These are phyloP conservation scores for Caenorhabditis sinica DNA, from an alignment of 2,888 invertebrate species.

Conservation along the genomic window DNA sequence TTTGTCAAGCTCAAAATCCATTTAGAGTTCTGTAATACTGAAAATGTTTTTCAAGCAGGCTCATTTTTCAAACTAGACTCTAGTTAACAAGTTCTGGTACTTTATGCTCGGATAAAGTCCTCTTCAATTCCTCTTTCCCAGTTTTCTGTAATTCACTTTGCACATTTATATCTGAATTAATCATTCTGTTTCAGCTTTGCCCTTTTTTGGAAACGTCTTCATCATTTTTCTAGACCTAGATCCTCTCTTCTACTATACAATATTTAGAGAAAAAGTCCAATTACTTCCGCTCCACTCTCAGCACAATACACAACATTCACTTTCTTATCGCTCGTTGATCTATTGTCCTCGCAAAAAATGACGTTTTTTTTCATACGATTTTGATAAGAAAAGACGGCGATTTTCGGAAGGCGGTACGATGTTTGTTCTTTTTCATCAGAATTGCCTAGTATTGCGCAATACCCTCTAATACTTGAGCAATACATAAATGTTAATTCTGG, in stretches of 20 bases:
- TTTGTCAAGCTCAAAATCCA: no score
- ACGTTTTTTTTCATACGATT: slow-evolving; percentile 49
- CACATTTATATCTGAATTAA: no score
- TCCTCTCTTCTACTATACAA: neutral
- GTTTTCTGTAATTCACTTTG: no score
- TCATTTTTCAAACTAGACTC: no score
- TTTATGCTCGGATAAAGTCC: no score
- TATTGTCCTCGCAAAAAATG: slow-evolving; percentile 31
- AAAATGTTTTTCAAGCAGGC: no score
- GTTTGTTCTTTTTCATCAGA: slow-evolving; percentile 35
- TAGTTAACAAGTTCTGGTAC: no score
- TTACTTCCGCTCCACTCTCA: neutral
- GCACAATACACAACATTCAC: slow-evolving; percentile 11
- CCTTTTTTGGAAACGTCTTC: no score
- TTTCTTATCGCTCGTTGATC: slow-evolving; percentile 19
- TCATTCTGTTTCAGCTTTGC: no score
- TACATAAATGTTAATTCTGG: slow-evolving; percentile 21
- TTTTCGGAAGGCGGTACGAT: slow-evolving; percentile 28
- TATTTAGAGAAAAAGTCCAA: neutral
- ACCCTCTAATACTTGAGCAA: slow-evolving; percentile 38
- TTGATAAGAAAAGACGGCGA: slow-evolving; percentile 12
- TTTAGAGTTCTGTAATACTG: no score
- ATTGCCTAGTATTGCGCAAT: slow-evolving; percentile 60
- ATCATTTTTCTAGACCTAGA: neutral
- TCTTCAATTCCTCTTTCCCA: no score